These are phyloP conservation scores for Homarus gammarus DNA, from an alignment of 2,888 invertebrate species.

Conservation along the genomic window DNA sequence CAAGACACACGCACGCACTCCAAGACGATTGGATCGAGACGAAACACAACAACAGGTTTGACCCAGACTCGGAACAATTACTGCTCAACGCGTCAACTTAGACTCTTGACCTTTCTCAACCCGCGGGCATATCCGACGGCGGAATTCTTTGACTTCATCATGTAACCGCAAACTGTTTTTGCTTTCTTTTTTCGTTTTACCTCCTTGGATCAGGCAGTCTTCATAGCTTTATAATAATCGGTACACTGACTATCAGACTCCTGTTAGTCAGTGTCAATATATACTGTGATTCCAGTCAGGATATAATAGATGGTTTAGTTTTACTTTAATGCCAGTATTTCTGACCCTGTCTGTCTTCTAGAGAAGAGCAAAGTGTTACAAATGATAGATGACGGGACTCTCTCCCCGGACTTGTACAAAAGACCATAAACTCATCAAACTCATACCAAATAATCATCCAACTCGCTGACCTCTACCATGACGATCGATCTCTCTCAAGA, in stretches of 20 bases:
- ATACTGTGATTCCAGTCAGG: not conserved
- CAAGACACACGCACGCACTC: not conserved
- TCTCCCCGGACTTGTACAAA: too few species aligned
- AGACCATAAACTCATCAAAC: too few species aligned
- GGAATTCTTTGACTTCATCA: not conserved
- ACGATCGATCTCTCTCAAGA: too few species aligned
- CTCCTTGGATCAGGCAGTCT: not conserved
- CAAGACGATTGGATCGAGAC: not conserved
- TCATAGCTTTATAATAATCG: not conserved
- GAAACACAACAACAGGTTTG: not conserved
- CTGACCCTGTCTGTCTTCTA: not conserved
- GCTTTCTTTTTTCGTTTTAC: not conserved
- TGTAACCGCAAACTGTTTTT: not conserved
- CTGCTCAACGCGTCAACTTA: not conserved
- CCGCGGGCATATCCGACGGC: not conserved
- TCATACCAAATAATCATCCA: too few species aligned
- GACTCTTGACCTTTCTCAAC: not conserved
- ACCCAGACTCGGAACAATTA: constrained; percentile 13
- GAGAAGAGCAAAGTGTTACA: not conserved
- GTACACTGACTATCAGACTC: not conserved
- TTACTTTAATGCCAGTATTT: not conserved
- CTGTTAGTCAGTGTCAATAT: not conserved
- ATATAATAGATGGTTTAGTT: not conserved
- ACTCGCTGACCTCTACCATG: too few species aligned
- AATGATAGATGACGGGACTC: not conserved